Evolutionary conservation across 2,113 vertebrate species (phyloP).

Genomic region (Macroglossus sobrinus): DNA sequence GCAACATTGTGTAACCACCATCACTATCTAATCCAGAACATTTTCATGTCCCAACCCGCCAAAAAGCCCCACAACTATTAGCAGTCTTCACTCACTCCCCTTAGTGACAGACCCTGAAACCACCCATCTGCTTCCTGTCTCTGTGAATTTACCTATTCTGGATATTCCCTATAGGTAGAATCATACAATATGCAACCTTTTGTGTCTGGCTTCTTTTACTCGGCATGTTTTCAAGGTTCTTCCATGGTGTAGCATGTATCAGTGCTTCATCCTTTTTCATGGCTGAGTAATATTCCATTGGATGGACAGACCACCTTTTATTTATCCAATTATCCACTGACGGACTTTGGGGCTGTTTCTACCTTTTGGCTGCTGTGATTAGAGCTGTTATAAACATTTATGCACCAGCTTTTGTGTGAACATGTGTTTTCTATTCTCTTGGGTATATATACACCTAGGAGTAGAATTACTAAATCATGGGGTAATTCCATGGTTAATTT

Average conservation of each 20-base stretch:
- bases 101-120: neutral
- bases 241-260: too few species aligned
- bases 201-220: neutral
- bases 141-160: neutral
- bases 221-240: neutral
- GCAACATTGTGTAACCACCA: neutral
- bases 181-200: neutral
- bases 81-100: neutral
- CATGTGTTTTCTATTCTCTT: neutral
- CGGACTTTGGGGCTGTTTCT: neutral
- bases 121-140: neutral
- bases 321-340: neutral
- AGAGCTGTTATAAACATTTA: neutral
- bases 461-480: neutral
- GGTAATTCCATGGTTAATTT: neutral
- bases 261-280: neutral
- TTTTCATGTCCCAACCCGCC: fast-evolving
- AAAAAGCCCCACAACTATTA: neutral
- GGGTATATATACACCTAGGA: neutral
- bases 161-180: neutral
- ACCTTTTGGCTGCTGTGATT: neutral
- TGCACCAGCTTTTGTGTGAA: neutral
- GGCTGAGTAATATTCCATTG: neutral
- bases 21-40: neutral
- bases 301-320: neutral